Conservation (phyloP, 2,888 invertebrate genomes). For the Onthophagus sagittarius region DNA sequence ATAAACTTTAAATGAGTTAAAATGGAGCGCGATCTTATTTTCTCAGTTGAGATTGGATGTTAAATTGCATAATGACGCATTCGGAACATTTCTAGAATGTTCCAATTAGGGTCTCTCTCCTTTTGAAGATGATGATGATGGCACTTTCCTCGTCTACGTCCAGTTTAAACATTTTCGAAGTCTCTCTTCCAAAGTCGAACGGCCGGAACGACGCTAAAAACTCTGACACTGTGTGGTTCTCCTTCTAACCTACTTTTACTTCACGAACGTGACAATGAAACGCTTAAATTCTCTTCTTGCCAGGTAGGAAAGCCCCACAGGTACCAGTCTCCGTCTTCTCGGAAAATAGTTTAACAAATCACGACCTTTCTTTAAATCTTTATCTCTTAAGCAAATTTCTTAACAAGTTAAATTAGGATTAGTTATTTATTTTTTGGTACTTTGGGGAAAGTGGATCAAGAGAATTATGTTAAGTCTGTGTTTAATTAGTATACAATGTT, state of each 20-base stretch:
- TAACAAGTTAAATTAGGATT: too few species aligned
- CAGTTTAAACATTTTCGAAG: background rate
- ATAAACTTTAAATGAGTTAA: background rate
- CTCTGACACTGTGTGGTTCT: background rate
- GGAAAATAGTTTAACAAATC: background rate
- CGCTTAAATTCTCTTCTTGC: background rate
- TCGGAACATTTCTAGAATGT: background rate
- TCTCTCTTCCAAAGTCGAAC: background rate
- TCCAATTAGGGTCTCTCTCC: background rate
- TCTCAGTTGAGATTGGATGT: background rate
- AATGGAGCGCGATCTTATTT: background rate
- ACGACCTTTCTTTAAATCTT: background rate
- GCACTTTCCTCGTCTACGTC: too few species aligned
- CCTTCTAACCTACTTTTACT: background rate
- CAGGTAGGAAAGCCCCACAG: background rate
- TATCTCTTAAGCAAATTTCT: background rate
- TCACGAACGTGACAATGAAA: background rate
- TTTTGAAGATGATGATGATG: too few species aligned
- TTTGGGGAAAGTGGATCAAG: too few species aligned
- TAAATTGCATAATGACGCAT: background rate
- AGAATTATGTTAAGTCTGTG: too few species aligned
- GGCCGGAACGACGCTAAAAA: background rate
- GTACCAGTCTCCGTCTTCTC: background rate
- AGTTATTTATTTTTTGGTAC: too few species aligned
- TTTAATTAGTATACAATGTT: too few species aligned